Conservation (phyloP, 2,797 vertebrate genomes). For the Tragopan temminckii region DNA sequence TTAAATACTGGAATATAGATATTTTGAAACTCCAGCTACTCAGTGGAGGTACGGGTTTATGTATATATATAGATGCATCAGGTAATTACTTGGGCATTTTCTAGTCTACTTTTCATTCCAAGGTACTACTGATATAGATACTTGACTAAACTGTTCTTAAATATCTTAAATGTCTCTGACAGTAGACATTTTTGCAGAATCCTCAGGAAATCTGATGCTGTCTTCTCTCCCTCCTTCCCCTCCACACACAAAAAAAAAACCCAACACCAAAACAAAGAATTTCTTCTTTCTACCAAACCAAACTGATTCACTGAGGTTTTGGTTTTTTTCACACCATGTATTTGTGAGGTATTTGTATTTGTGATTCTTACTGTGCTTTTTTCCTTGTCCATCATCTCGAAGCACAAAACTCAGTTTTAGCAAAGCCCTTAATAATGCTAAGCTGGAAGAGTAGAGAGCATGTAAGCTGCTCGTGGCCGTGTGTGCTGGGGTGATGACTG, state of each 20-base stretch:
- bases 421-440: background rate
- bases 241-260: no score
- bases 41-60: background rate
- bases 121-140: background rate
- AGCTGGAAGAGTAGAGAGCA: background rate
- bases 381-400: background rate
- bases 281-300: background rate
- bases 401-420: background rate
- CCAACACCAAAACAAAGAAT: background rate
- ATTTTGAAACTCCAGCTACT: background rate
- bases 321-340: background rate
- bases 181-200: background rate
- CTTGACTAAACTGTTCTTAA: background rate
- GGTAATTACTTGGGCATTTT: background rate
- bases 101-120: background rate
- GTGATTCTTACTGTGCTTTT: background rate
- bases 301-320: fast-evolving
- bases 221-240: no score
- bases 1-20: background rate
- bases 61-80: background rate
- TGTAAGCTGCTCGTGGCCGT: background rate
- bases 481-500: background rate
- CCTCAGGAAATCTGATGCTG: background rate
- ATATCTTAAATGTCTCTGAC: background rate
- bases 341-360: background rate